These are phyloP conservation scores for Metopia argyrocephala DNA, from an alignment of 2,888 invertebrate genomes.

Conservation along the genomic window DNA sequence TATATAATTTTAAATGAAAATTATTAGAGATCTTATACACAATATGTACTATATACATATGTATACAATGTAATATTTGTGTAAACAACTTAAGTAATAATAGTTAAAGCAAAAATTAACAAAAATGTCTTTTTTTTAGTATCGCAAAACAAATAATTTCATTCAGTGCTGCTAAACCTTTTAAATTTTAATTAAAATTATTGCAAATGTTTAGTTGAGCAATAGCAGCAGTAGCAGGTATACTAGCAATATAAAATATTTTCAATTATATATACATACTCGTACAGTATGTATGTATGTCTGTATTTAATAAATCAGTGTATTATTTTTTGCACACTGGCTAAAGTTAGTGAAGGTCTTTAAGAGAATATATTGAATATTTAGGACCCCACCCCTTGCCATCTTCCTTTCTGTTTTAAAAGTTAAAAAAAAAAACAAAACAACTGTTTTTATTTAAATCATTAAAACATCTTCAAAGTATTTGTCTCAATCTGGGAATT, in stretches of 20 bases:
- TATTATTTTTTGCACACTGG: too few species aligned
- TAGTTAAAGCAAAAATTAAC: conserved; percentile 8
- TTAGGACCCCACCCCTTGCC: too few species aligned
- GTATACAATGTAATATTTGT: not conserved
- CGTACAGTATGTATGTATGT: too few species aligned
- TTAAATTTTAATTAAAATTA: conserved; percentile 20
- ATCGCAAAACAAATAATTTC: not conserved
- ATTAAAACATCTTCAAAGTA: too few species aligned
- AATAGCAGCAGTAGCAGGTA: not conserved
- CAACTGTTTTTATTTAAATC: too few species aligned
- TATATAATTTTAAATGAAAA: not conserved
- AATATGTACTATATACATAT: conserved; percentile 1
- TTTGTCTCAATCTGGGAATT: too few species aligned
- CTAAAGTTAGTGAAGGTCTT: too few species aligned
- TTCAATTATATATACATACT: not conserved
- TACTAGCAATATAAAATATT: not conserved
- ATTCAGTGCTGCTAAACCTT: not conserved
- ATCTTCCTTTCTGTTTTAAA: too few species aligned
- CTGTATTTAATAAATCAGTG: too few species aligned
- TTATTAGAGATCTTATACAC: conserved; percentile 42
- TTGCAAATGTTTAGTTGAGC: not conserved
- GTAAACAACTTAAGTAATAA: conserved; percentile 17
- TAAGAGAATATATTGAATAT: too few species aligned
- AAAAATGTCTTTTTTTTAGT: conserved; percentile 15
- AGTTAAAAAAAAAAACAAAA: too few species aligned